Evolutionary conservation across 2,797 vertebrate genomes (phyloP), one percentile per base, ranked within the genome.

Genomic region (Odontamblyopus lacepedii): DNA sequence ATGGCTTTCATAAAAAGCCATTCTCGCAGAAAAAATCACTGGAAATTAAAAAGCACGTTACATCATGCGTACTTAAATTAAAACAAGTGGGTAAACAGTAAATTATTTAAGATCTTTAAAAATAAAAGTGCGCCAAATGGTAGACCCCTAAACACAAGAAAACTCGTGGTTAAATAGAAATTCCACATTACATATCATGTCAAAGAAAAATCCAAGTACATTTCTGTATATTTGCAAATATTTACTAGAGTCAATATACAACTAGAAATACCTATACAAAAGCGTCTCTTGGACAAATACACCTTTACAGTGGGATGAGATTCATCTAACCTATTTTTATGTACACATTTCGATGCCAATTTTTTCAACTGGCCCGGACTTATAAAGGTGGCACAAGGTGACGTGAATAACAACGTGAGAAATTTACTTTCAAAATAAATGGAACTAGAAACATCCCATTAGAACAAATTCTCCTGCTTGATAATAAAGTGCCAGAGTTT

Each of bases 181-280:
- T 94, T 93, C 94, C 93, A 95, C 94, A 95, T 93, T 94, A 93
- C 90, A 91, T 92, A 95, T 95, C 91, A 92, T 95, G 87, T 84
- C 95, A 94, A 93, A 94, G 83, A 93, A 91, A 93, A 93, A 92
- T 92, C 95, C 92, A 94, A 95, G 89, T 95, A 94, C 95, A 97
- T 95, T 95, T 95, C 92, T 93, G 95, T 98, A 98, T 96, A 97
- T 95, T 95, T 95, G 96, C 94, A 96, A 95, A 97, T 98, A 98
- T 98, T 97, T 97, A 97, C 96, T 96, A 95, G 94, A 95, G 95
- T 94, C 94, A 95, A 98, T 97, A 92, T 97, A 98, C 96, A 99
- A 95, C 94, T 95, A 95, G 95, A 98, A 99, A 97, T 97, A 96
- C 95, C 95, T 98, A 97, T 98, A 98, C 97, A 98, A 98, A 97